Percentiles rank a stretch among this genome's conserved stretches.
Evolutionary conservation across 2,888 invertebrate species (phyloP).

Genomic region (Phortica okadai): DNA sequence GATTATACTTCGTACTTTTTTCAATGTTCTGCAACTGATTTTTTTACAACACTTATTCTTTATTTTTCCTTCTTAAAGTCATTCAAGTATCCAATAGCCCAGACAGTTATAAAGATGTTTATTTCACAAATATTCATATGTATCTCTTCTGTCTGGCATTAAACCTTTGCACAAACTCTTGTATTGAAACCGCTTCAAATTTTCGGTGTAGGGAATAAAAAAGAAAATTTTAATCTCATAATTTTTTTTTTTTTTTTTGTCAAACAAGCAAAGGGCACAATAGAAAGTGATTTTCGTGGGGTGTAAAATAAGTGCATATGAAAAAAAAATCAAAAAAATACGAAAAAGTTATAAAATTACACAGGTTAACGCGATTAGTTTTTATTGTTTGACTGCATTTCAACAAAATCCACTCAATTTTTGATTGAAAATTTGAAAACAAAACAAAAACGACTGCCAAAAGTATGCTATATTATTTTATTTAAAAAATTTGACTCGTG

Average conservation of each 20-base stretch:
- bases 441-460: not conserved
- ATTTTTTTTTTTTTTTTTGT: not conserved
- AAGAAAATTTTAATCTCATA: not conserved
- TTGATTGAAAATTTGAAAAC: not conserved
- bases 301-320: not conserved
- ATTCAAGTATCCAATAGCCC: no score
- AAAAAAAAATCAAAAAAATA: not conserved
- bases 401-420: not conserved
- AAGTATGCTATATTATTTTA: no score
- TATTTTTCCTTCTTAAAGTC: no score
- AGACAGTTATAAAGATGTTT: no score
- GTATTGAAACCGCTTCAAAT: no score
- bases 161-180: no score
- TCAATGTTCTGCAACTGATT: no score
- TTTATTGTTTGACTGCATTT: not conserved
- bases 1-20: no score
- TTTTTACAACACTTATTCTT: no score
- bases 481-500: no score
- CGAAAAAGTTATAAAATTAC: not conserved
- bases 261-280: not conserved
- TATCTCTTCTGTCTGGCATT: no score
- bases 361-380: not conserved
- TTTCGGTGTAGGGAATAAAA: not conserved
- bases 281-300: not conserved
- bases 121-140: no score